Conservation (phyloP, 2,888 invertebrate species). For the Eilema griseolum region DNA sequence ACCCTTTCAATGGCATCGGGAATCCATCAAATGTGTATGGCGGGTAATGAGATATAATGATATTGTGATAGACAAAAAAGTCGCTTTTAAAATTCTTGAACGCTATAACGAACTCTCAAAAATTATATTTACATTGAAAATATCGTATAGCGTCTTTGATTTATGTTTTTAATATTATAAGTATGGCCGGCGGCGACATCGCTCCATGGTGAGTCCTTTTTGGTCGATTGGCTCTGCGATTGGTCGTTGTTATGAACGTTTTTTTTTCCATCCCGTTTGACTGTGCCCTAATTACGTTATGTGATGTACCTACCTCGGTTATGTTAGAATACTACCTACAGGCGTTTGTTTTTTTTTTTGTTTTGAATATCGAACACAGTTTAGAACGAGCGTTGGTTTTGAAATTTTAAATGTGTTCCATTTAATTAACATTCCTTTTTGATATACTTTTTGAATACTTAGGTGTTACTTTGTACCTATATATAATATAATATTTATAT, state of each 20-base stretch:
- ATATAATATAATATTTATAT: too few species aligned
- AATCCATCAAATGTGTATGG: constrained; percentile 49
- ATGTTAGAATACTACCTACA: constrained; percentile 54
- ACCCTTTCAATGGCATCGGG: constrained; percentile 44
- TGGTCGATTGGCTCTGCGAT: constrained; percentile 70
- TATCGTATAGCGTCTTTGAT: constrained; percentile 81
- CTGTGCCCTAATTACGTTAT: constrained; percentile 80
- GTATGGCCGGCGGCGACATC: constrained; percentile 79
- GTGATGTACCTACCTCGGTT: constrained; percentile 66
- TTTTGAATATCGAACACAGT: constrained; percentile 56
- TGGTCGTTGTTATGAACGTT: constrained; percentile 67
- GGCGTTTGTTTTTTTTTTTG: constrained; percentile 48
- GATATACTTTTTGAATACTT: too few species aligned
- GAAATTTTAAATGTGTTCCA: not conserved
- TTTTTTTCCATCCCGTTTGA: constrained; percentile 66
- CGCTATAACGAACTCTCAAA: constrained; percentile 63
- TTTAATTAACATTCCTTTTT: not conserved
- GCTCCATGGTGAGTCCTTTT: constrained; percentile 66
- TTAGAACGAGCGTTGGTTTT: not conserved
- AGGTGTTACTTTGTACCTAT: too few species aligned
- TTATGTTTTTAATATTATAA: constrained; percentile 83
- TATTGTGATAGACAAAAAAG: constrained; percentile 56
- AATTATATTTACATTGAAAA: constrained; percentile 77
- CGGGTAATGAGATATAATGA: constrained; percentile 57
- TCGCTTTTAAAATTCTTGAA: constrained; percentile 48